Percentiles rank a stretch among this genome's conserved stretches.
phyloP scores from a whole-genome alignment of 2,113 vertebrate species.

The Carlito syrichta region DNA sequence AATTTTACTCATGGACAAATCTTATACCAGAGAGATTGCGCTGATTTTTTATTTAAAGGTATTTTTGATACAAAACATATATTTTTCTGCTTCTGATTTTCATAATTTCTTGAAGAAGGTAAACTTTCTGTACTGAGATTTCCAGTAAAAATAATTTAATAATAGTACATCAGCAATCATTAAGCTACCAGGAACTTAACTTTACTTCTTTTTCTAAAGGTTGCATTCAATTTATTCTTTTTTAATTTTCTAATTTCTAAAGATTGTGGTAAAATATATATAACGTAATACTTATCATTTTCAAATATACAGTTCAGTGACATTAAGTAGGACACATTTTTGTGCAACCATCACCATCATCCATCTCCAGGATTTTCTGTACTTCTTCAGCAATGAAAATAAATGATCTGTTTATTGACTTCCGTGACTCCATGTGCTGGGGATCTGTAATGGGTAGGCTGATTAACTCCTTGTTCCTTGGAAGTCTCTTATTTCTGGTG shows the following conservation, averaged over 20 bases:
- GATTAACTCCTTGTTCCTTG: background rate
- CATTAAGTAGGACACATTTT: background rate
- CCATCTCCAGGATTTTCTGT: background rate
- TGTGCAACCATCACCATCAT: background rate
- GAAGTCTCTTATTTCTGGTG: background rate
- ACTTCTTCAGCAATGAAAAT: background rate
- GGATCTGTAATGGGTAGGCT: background rate
- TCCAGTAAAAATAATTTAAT: background rate
- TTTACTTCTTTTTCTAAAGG: background rate
- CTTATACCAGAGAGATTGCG: background rate
- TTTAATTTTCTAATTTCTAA: background rate
- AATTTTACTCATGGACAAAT: background rate
- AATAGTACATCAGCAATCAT: background rate
- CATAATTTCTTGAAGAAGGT: background rate
- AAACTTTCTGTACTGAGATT: background rate
- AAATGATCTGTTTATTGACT: background rate
- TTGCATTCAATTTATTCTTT: background rate
- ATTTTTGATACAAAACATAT: background rate
- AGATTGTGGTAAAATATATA: background rate
- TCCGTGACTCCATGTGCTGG: background rate
- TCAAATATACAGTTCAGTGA: background rate
- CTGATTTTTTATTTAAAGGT: constrained; percentile 14
- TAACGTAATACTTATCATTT: background rate
- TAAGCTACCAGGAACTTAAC: background rate
- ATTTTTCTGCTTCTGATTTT: constrained; percentile 38